Evolutionary conservation across 2,797 vertebrate genomes (phyloP).

Genomic region (Sandelia bainsii): DNA sequence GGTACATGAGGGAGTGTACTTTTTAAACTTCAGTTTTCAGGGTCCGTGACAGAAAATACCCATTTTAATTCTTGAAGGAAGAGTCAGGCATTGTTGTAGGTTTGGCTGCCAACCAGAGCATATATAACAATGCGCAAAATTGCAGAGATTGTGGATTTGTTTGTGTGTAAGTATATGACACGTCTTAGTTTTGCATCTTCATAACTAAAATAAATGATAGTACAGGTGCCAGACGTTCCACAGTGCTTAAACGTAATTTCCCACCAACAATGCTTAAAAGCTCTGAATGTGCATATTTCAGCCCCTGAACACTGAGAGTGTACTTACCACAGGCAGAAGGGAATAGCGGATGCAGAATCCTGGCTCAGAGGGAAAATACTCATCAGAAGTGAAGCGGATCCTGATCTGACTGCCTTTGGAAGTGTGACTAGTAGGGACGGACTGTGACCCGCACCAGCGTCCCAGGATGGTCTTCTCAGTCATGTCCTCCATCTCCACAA

Average conservation of each 20-base stretch:
- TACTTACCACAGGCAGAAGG: slow-evolving; percentile 88
- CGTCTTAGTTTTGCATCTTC: background rate
- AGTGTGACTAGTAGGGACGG: slow-evolving; percentile 85
- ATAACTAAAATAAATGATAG: slow-evolving; percentile 30
- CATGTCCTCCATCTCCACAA: slow-evolving; percentile 96
- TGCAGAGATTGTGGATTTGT: no score
- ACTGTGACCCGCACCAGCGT: slow-evolving; percentile 94
- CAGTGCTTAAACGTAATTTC: slow-evolving; percentile 33
- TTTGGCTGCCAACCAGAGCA: background rate
- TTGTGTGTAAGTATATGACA: no score
- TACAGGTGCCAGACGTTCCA: slow-evolving; percentile 44
- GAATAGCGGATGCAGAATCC: slow-evolving; percentile 96
- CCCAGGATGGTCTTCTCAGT: slow-evolving; percentile 90
- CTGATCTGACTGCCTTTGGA: slow-evolving; percentile 95
- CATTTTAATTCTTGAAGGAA: background rate
- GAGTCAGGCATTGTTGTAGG: background rate
- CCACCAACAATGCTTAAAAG: slow-evolving; percentile 32
- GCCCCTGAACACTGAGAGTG: background rate
- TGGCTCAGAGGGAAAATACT: slow-evolving; percentile 96
- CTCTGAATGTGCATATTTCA: background rate
- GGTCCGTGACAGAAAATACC: background rate
- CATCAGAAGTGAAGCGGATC: slow-evolving; percentile 95
- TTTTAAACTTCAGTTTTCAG: background rate
- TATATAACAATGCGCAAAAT: no score
- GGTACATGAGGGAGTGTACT: background rate